Evolutionary conservation across 2,113 vertebrate species (phyloP), one percentile per base, ranked within the genome.

Genomic region (Lophius piscatorius): DNA sequence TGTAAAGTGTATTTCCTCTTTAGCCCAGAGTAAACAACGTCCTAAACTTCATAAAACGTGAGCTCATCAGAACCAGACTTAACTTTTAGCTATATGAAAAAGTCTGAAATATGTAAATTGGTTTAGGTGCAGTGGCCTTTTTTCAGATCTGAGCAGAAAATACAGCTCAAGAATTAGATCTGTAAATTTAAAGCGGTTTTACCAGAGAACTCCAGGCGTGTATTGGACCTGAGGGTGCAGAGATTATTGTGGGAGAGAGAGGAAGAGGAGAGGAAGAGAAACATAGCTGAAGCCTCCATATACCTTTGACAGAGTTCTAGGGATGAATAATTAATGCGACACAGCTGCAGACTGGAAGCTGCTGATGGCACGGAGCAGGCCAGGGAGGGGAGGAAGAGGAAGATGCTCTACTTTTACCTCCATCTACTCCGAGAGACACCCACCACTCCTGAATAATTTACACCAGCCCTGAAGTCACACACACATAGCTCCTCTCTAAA

Each of bases 361-460:
- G 41, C 74, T 72, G 81, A 77, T 77, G 79, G 80, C 46, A 39
- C 58, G 18, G 44, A 50, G 74, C 35, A 20, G 69, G 74, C 76
- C 56, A 55, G 58, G 1, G 17, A 29, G 68, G 58, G 35, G 38
- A 64, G 55, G 56, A 31, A 54, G 66, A 40, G 12, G 59, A 72
- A 26, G 70, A 74, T 45, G 63, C 39, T 52, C 56, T 50, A 60
- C 69, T 82, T 83, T 79, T 79, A 64, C 76, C 51, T 63, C 41
- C 57, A 62, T 72, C 48, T 3, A 22, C 69, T 38, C 39, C 3
- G 54, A 75, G 74, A 78, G 66, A 54, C 74, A 70, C 64, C 56
- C 48, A 61, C 73, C 61, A 49, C 70, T 60, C 21, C 58, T 87
- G 73, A 88, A 88, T 88, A 70, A 87, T 89, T 87, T 31, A 89